Conservation (phyloP, 2,888 invertebrate genomes). For the Brachypterus glaber region DNA sequence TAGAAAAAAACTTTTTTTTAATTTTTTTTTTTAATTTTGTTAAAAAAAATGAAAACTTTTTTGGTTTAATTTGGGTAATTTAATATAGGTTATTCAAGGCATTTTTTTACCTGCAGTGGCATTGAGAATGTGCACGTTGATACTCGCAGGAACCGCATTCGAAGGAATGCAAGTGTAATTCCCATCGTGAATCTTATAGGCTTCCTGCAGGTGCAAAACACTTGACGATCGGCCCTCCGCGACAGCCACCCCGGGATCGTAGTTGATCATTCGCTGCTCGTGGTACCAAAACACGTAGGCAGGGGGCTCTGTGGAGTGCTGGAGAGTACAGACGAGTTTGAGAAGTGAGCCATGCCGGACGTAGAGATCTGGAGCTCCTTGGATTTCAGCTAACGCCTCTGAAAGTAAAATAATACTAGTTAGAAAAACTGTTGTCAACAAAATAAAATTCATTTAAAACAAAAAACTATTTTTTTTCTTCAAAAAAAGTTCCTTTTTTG, state of each 20-base stretch:
- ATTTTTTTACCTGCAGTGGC: conserved; percentile 42
- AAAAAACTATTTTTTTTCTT: too few relatives aligned
- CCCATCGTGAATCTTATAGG: conserved; percentile 52
- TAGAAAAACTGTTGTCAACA: too few relatives aligned
- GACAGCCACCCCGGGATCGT: conserved; percentile 48
- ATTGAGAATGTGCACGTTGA: conserved; percentile 60
- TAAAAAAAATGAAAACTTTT: too few relatives aligned
- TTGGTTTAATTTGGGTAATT: too few relatives aligned
- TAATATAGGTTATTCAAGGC: too few relatives aligned
- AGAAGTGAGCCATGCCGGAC: conserved; percentile 50
- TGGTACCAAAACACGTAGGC: conserved; percentile 55
- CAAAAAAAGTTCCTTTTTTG: too few relatives aligned
- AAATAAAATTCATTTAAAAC: too few relatives aligned
- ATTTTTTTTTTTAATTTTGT: too few relatives aligned
- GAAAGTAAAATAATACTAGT: too few relatives aligned
- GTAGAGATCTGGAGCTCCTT: conserved; percentile 52
- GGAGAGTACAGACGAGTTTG: conserved; percentile 48
- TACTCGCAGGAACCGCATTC: conserved; percentile 55
- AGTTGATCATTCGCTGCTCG: conserved; percentile 53
- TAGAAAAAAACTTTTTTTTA: too few relatives aligned
- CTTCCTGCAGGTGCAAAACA: conserved; percentile 58
- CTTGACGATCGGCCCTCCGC: conserved; percentile 52
- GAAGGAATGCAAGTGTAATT: conserved; percentile 63
- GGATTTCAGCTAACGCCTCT: conserved; percentile 50
- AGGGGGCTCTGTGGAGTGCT: conserved; percentile 49